Base-by-base conservation (phyloP, 2,113 vertebrate genomes). In the Oncorhynchus clarkii region DNA sequence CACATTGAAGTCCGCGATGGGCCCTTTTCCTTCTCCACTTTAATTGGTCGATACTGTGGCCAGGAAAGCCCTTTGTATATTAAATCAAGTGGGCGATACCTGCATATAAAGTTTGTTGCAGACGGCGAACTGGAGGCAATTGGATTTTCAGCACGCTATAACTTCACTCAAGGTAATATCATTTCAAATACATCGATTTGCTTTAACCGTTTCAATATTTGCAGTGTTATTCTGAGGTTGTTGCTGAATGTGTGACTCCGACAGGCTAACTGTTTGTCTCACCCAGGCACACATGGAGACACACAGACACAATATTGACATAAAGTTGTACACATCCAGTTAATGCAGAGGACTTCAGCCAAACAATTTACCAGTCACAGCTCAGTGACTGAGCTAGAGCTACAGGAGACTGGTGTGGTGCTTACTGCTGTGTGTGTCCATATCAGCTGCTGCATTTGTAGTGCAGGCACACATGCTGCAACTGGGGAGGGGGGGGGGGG, bases 81-180 rank as follows among this genome's bases (percentile, higher is more conserved):
- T 85, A 96, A 94, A 91, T 99, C 98, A 84, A 97, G 94, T 80
- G 98, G 98, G 77, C 92, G 97, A 91, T 99, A 99, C 86, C 88
- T 99, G 5, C 99, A 97, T 95, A 96, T 99, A 94, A 99, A 98
- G 89, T 99, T 99, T 93, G 96, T 98, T 89, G 95, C 97, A 77
- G 98, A 99, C 78, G 93, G 96, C 45, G 98, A 99, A 90, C 92
- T 99, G 86, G 97, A 99, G 87, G 96, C 96, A 76, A 94, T 88
- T 5, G 98, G 98, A 73, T 96, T 91, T 95, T 98, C 94, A 90
- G 98, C 97, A 76, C 93, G 93, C 4, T 99, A 99, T 85, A 99
- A 98, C 92, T 99, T 99, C 90, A 98, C 96, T 83, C 94, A 95
- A 94, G 98, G 98, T 99, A 81, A 95, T 26, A 64, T 26, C 0